phyloP scores from a whole-genome alignment of 2,888 invertebrate species.

The Folsomia manolachei region DNA sequence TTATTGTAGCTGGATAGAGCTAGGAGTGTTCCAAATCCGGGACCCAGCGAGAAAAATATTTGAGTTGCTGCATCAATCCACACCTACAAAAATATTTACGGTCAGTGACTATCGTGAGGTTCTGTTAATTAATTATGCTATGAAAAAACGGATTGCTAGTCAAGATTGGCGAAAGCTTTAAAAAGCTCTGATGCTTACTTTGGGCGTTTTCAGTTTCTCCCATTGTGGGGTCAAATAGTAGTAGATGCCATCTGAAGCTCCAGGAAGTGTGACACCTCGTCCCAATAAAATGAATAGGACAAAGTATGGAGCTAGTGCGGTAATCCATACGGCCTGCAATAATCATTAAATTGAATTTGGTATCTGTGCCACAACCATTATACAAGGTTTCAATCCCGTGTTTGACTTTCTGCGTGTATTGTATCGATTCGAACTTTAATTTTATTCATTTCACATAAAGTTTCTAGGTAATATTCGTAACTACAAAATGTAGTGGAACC shows the following conservation, averaged over 20 bases:
- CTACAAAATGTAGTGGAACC: too few relatives aligned
- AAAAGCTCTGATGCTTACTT: conserved; percentile 57
- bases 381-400: too few relatives aligned
- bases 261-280: conserved; percentile 80
- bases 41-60: conserved; percentile 89
- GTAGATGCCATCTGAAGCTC: conserved; percentile 77
- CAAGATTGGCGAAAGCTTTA: neutral
- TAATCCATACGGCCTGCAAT: conserved; percentile 85
- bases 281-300: conserved; percentile 80
- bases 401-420: too few relatives aligned
- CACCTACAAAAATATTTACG: conserved; percentile 60
- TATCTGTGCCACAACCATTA: too few relatives aligned
- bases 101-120: neutral
- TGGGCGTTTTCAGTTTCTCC: conserved; percentile 74
- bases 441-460: too few relatives aligned
- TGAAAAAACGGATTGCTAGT: too few relatives aligned
- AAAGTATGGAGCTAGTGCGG: conserved; percentile 87
- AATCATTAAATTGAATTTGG: too few relatives aligned
- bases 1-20: conserved; percentile 91
- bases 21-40: conserved; percentile 85
- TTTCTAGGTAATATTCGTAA: too few relatives aligned
- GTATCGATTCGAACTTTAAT: too few relatives aligned
- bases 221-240: conserved; percentile 88
- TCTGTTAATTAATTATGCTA: too few relatives aligned
- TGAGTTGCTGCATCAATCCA: conserved; percentile 94